phyloP scores from a whole-genome alignment of 2,113 vertebrate genomes.

The Grammatotria lemairii region DNA sequence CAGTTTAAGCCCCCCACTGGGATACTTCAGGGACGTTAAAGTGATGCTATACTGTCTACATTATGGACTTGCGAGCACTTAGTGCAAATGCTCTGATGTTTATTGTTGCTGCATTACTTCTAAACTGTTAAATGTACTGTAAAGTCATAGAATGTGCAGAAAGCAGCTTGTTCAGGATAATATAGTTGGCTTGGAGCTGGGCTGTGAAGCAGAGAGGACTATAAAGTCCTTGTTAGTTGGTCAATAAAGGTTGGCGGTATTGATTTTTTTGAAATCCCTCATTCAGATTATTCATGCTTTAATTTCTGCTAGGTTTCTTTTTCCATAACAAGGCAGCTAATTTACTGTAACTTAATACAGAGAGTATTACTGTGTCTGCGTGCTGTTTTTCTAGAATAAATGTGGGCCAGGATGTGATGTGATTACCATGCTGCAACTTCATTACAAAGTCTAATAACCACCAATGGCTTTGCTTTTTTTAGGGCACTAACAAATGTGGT shows the following conservation, averaged over 20 bases:
- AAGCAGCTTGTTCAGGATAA: not conserved
- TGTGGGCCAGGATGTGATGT: not conserved
- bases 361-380: not conserved
- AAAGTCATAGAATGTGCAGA: not conserved
- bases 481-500: not conserved
- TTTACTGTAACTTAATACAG: not conserved
- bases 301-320: not conserved
- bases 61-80: conserved; percentile 8
- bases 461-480: not conserved
- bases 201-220: not conserved
- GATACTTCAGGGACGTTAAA: not conserved
- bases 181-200: not conserved
- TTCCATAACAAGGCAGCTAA: not conserved
- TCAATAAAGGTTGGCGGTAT: conserved; percentile 8
- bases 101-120: not conserved
- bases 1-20: not conserved
- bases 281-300: not conserved
- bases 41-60: not conserved
- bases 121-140: not conserved
- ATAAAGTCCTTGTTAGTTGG: not conserved
- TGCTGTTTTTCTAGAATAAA: not conserved
- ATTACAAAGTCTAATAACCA: not conserved
- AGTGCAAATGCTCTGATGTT: not conserved
- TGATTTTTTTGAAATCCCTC: not conserved
- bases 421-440: not conserved